These are phyloP conservation scores for Chrysochloris asiatica DNA, from an alignment of 2,113 vertebrate genomes.

Conservation along the genomic window DNA sequence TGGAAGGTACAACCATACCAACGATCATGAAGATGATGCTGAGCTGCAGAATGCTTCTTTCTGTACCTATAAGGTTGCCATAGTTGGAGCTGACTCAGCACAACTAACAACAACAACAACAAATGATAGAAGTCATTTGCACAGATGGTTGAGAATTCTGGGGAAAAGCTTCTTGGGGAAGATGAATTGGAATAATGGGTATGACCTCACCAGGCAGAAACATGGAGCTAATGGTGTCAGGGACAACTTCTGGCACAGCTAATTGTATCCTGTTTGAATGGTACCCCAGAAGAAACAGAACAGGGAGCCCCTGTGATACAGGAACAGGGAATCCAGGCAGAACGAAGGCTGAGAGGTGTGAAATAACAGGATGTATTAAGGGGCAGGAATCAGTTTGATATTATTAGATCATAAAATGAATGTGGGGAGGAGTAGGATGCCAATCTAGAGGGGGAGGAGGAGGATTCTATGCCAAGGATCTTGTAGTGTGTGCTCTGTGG, in stretches of 20 bases:
- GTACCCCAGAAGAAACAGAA: not conserved
- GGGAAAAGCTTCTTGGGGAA: constrained; percentile 1
- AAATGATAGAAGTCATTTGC: not conserved
- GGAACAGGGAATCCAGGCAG: not conserved
- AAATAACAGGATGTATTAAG: not conserved
- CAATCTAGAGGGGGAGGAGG: not conserved
- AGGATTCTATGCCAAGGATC: not conserved
- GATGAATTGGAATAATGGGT: not conserved
- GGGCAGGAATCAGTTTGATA: constrained; percentile 9
- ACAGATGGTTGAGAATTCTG: not conserved
- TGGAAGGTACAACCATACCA: not conserved
- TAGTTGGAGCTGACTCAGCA: too few relatives aligned
- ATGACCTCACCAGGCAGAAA: not conserved
- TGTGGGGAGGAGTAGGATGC: not conserved
- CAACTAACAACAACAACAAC: too few relatives aligned
- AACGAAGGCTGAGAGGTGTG: not conserved
- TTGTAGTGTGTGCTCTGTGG: not conserved
- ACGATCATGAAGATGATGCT: not conserved
- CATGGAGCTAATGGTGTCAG: not conserved
- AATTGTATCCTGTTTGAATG: not conserved
- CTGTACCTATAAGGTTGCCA: not conserved
- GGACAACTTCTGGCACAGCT: not conserved
- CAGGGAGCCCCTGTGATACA: too few relatives aligned
- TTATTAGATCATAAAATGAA: not conserved
- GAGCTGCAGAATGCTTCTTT: not conserved